These are phyloP conservation scores for Lamellibrachia columna DNA, from an alignment of 2,888 invertebrate genomes.

Conservation along the genomic window DNA sequence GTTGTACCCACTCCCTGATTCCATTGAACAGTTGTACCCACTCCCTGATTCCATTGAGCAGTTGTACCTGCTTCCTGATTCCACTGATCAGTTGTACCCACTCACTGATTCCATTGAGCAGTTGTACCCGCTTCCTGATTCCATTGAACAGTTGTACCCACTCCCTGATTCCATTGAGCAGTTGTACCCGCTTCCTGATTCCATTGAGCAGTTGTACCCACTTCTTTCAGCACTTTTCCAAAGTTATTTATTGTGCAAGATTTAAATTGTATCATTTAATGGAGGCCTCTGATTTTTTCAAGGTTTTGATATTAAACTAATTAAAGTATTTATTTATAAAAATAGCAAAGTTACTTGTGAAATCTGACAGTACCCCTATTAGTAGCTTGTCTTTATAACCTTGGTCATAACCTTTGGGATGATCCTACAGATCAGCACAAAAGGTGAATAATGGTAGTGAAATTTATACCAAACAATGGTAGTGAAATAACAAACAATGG, in stretches of 20 bases:
- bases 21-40: no score
- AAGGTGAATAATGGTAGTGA: background rate
- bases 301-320: background rate
- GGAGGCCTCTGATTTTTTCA: background rate
- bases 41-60: no score
- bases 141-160: background rate
- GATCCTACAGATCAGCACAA: background rate
- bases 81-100: no score
- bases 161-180: background rate
- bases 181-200: background rate
- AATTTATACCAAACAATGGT: background rate
- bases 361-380: background rate
- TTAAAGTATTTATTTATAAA: background rate
- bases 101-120: no score
- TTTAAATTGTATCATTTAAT: no score
- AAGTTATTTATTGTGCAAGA: conserved; percentile 5
- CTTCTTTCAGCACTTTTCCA: background rate
- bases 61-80: background rate
- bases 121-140: no score
- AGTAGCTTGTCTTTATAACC: background rate
- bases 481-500: background rate
- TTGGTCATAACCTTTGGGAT: background rate
- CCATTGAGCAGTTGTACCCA: background rate
- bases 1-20: no score
- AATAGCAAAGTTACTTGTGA: background rate